Evolutionary conservation across 2,113 vertebrate species (phyloP), one percentile per base, ranked within the genome.

Genomic region (Callospermophilus lateralis): DNA sequence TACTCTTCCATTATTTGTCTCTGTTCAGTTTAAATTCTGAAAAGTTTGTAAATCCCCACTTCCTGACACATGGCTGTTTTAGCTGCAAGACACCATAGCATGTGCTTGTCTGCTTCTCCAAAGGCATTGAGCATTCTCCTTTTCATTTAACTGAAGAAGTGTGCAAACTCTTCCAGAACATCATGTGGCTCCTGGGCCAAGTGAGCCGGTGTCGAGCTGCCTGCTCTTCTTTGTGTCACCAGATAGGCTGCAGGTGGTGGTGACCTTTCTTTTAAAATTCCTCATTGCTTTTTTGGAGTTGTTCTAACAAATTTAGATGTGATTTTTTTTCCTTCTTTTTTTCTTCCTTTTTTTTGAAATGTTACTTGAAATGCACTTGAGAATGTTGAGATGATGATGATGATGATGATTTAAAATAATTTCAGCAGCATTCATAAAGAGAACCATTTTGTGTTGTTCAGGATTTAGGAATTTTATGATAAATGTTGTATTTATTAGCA

Each of bases 191-290:
- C 30, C 15, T 2, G 4, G 20, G 19, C 1, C 4, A 5, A 53
- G 26, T 0, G 0, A 8, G 7, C 37, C 2, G 19, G 2, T 37
- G 37, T 6, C 19, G 3, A 15, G 37, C 17, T 30, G 13, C 51
- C 51, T 0, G 1, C 8, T 37, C 1, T 10, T 58, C 61, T 17
- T 10, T 48, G 8, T 12, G 2, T 42, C 17, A 58, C 8, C 37
- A 42, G 2, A 65, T 1, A 13, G 45, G 37, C 19, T 32, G 15
- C 1, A 17, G 15, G 0, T 16, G 22, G 37, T 26, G 48, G 5
- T 32, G 16, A 12, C 20, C 20, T 20, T 32, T 10, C 37, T 58
- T 17, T 7, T 8, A 6, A 28, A 67, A 53, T 45, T 78, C 53
- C 45, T 74, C 30, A 17, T 32, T 26, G n/a, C 6, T 77, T 39